These are phyloP conservation scores for Typhlomys cinereus DNA, from an alignment of 2,113 vertebrate species.

Conservation along the genomic window DNA sequence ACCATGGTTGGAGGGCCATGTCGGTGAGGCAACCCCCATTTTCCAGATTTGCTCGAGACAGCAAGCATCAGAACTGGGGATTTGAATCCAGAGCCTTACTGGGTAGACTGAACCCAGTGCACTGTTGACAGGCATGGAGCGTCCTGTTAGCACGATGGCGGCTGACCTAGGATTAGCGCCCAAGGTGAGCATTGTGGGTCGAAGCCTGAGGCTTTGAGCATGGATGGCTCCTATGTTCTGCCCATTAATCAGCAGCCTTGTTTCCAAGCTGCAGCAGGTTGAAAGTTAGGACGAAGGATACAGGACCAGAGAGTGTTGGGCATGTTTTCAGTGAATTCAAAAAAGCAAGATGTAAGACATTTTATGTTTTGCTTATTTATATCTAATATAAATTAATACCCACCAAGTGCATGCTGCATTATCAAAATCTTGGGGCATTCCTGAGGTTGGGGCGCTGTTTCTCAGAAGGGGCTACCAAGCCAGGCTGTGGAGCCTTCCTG, in stretches of 20 bases:
- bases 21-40: background rate
- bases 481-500: background rate
- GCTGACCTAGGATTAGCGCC: background rate
- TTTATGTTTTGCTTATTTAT: too few relatives aligned
- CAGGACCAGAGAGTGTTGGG: background rate
- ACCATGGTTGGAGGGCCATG: background rate
- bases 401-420: fast-evolving
- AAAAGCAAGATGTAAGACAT: background rate
- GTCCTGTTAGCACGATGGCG: background rate
- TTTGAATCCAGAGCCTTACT: background rate
- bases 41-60: background rate
- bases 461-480: background rate
- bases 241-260: background rate
- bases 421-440: background rate
- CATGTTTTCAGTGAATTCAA: background rate
- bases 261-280: background rate
- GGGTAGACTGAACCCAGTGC: background rate
- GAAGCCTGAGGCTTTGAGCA: background rate
- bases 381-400: too few relatives aligned
- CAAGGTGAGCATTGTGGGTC: background rate
- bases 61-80: background rate
- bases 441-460: background rate
- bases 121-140: fast-evolving
- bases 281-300: background rate
- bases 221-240: fast-evolving